Evolutionary conservation across 2,797 vertebrate genomes (phyloP), one percentile per base, ranked within the genome.

Genomic region (Epinephelus malabaricus): DNA sequence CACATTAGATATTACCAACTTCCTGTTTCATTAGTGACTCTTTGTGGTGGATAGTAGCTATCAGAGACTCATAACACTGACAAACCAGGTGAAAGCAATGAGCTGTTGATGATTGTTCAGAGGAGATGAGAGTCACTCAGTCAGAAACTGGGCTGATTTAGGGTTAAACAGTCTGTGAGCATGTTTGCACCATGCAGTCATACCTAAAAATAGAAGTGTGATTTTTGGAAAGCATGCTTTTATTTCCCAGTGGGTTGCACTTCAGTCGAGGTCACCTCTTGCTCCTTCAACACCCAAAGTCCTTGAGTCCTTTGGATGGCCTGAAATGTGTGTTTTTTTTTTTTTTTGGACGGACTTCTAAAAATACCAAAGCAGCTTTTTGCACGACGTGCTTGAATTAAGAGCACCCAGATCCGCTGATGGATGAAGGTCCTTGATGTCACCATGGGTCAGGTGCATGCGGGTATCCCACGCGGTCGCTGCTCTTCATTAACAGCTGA

Each of bases 191-290:
- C 8, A 1, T 43, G 38, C 21, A 7, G 38, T 34, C 49, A 3
- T 19, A 38, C 12, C 23, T 54, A 8, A 65, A 68, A 51, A 62
- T 23, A 65, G 54, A 80, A 59, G 25, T 47, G n/a, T 50, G 38
- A 19, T 27, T 70, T 74, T 30, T 55, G 38, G n/a, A 67, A 40
- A 34, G 21, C 2, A 1, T 60, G 64, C 13, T 40, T 76, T 55
- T 63, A 55, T 56, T 21, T 47, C 74, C 66, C 30, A 60, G 21
- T 9, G 51, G 17, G 13, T 47, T 40, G n/a, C 53, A 27, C 56
- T 61, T 60, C 9, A 40, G 30, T 67, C 60, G 75, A 82, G 76
- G 72, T 79, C 70, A 77, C 54, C 15, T 73, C 15, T 34, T 12
- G 8, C 34, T 82, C 47, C 55, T 1, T 63, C 50, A 51, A 0